Evolutionary conservation across 2,888 invertebrate genomes (phyloP).

Genomic region (Phengaris arion): DNA sequence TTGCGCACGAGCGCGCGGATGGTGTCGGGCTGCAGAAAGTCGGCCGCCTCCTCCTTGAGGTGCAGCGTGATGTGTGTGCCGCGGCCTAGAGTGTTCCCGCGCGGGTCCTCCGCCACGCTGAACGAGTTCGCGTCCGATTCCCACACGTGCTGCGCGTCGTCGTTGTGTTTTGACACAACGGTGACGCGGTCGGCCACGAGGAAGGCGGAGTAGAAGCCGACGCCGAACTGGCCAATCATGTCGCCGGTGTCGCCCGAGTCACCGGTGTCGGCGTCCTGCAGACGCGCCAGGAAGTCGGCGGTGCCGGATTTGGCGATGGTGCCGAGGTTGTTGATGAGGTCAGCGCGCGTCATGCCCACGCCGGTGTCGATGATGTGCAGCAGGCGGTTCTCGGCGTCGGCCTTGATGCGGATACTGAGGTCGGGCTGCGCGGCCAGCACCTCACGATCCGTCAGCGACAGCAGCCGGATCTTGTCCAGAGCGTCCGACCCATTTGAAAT

Average conservation of each 20-base stretch:
- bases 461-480: slow-evolving; percentile 96
- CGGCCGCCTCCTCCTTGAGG: slow-evolving; percentile 97
- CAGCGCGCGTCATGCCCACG: slow-evolving; percentile 97
- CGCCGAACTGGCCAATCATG: slow-evolving; percentile 99
- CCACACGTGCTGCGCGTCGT: slow-evolving; percentile 97
- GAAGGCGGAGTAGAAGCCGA: slow-evolving; percentile 99
- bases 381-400: slow-evolving; percentile 94
- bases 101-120: slow-evolving; percentile 94
- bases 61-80: slow-evolving; percentile 94
- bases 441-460: slow-evolving; percentile 92
- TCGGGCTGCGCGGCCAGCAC: slow-evolving; percentile 90
- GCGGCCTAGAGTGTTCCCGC: slow-evolving; percentile 93
- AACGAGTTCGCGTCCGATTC: slow-evolving; percentile 96
- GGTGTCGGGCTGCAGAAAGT: slow-evolving; percentile 96
- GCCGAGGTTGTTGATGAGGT: slow-evolving; percentile 96
- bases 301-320: slow-evolving; percentile 99
- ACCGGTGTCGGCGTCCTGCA: slow-evolving; percentile 80
- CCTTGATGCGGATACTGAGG: slow-evolving; percentile 92
- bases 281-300: slow-evolving; percentile 95
- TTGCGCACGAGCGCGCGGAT: slow-evolving; percentile 95
- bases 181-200: slow-evolving; percentile 97
- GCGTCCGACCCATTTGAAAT: slow-evolving; percentile 99
- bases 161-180: slow-evolving; percentile 97
- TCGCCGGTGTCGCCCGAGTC: slow-evolving; percentile 89
- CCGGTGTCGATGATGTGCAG: slow-evolving; percentile 98